Evolutionary conservation across 2,113 vertebrate species (phyloP).

Genomic region (Isichthys henryi): DNA sequence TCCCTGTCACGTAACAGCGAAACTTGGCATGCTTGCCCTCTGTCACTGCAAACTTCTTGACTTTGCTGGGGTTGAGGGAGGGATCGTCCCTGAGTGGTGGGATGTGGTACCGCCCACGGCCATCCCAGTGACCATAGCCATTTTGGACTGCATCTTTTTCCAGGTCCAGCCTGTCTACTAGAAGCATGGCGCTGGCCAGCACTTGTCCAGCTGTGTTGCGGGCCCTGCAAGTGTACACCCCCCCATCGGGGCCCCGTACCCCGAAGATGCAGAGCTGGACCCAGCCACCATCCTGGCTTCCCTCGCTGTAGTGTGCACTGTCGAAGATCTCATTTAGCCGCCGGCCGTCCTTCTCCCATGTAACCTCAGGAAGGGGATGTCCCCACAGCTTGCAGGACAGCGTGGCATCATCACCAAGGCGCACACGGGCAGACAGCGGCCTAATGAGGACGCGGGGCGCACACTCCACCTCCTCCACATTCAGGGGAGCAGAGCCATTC

Average conservation of each 20-base stretch:
- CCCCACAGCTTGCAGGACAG: constrained; percentile 76
- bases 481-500: background rate
- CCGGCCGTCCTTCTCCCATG: constrained; percentile 84
- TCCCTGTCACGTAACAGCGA: constrained; percentile 87
- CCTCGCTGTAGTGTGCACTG: constrained; percentile 71
- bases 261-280: constrained; percentile 72
- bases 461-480: background rate
- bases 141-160: constrained; percentile 31
- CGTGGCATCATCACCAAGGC: constrained; percentile 69
- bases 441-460: constrained; percentile 69
- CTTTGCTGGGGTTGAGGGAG: constrained; percentile 51
- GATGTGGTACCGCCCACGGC: constrained; percentile 27
- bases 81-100: constrained; percentile 34
- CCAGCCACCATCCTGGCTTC: constrained; percentile 59
- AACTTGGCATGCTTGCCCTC: constrained; percentile 94
- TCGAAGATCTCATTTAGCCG: constrained; percentile 80
- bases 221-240: constrained; percentile 85
- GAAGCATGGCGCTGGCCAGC: constrained; percentile 75
- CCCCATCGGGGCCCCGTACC: constrained; percentile 70
- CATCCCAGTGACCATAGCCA: constrained; percentile 37
- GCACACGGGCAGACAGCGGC: constrained; percentile 69
- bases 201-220: constrained; percentile 61
- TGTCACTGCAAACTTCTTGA: constrained; percentile 72
- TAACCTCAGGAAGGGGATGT: constrained; percentile 60
- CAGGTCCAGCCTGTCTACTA: constrained; percentile 62